Conservation (phyloP, 2,797 vertebrate genomes). For the Synaphobranchus kaupii region DNA sequence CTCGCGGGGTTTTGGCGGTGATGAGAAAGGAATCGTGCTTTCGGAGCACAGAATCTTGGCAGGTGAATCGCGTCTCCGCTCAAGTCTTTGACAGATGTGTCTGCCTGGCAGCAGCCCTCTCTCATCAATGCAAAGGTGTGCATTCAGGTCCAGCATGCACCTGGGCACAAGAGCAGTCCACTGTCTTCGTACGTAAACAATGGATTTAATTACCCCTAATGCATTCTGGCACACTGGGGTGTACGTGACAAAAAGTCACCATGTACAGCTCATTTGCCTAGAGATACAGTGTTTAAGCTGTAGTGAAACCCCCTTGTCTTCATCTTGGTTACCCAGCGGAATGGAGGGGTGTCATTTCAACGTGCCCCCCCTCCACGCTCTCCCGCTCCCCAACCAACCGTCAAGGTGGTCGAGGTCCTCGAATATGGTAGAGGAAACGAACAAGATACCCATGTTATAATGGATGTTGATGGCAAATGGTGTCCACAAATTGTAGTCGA, state of each 20-base stretch:
- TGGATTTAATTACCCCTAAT: background rate
- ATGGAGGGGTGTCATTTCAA: no score
- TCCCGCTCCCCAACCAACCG: no score
- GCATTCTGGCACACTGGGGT: no score
- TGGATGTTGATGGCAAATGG: no score
- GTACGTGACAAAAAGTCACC: background rate
- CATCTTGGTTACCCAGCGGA: no score
- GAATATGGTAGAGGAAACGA: no score
- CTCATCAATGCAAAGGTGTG: background rate
- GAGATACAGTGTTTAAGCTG: background rate
- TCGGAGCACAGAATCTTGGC: background rate
- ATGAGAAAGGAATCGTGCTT: background rate
- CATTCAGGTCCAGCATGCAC: background rate
- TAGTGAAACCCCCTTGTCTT: no score
- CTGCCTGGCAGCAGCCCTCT: background rate
- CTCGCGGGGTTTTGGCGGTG: background rate
- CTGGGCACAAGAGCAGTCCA: background rate
- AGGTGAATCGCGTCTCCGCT: background rate
- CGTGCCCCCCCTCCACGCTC: no score
- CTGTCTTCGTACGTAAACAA: background rate
- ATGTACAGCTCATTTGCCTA: background rate
- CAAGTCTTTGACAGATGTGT: background rate
- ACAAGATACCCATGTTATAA: no score
- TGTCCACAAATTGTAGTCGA: no score
- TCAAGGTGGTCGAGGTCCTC: no score